phyloP scores from a whole-genome alignment of 2,888 invertebrate genomes.

The Polydrusus pterygomalis region DNA sequence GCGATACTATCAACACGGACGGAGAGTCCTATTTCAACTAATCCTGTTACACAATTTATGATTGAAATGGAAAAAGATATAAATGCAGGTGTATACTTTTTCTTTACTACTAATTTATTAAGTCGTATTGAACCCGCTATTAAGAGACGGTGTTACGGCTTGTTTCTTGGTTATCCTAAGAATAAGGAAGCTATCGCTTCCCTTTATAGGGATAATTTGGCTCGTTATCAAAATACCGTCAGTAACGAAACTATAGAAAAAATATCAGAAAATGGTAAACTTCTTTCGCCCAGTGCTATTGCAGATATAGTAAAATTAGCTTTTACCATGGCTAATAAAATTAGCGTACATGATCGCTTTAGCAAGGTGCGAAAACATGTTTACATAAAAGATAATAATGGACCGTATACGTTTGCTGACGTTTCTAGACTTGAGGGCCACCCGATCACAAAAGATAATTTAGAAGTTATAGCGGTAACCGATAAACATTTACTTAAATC shows the following conservation, averaged over 20 bases:
- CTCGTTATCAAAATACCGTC: constrained; percentile 11
- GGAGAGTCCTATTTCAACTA: neutral
- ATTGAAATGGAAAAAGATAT: constrained; percentile 25
- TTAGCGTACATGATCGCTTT: neutral
- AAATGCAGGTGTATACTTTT: constrained; percentile 5
- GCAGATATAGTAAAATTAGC: neutral
- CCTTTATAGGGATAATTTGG: constrained; percentile 16
- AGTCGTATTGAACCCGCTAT: constrained; percentile 15
- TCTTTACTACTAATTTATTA: constrained; percentile 23
- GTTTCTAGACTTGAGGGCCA: neutral
- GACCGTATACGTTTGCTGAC: neutral
- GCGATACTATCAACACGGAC: neutral
- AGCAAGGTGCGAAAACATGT: neutral
- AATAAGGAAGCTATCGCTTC: neutral
- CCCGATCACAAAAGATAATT: neutral
- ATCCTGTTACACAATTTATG: constrained; percentile 19
- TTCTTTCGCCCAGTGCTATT: constrained; percentile 24
- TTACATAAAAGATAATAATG: neutral
- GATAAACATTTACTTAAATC: neutral
- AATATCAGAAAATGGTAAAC: neutral
- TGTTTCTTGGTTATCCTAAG: constrained; percentile 27
- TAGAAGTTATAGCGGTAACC: neutral
- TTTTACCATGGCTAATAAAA: constrained; percentile 6
- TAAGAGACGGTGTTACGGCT: constrained; percentile 6
- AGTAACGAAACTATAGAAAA: constrained; percentile 6